These are phyloP conservation scores for Staurois parvus DNA, from an alignment of 2,797 vertebrate species.

Conservation along the genomic window DNA sequence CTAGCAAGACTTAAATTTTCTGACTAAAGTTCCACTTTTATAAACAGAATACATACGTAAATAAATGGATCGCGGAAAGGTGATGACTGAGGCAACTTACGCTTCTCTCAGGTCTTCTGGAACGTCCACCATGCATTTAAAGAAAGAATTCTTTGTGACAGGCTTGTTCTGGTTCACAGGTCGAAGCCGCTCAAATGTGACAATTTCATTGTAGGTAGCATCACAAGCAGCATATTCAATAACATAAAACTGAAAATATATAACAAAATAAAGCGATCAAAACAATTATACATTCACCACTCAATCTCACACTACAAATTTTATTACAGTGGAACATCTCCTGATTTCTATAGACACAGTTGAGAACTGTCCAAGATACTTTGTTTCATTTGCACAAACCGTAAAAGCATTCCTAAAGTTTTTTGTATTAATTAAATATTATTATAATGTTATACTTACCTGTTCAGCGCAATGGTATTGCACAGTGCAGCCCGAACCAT, in stretches of 20 bases:
- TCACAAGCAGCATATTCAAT: conserved; percentile 98
- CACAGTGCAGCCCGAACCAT: no score
- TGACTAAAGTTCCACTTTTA: no score
- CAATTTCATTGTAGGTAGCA: conserved; percentile 98
- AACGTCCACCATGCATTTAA: conserved; percentile 93
- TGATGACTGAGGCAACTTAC: conserved; percentile 79
- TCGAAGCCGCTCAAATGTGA: conserved; percentile 95
- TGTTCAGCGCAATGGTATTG: no score
- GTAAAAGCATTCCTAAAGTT: no score
- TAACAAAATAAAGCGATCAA: neutral
- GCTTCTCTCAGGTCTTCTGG: conserved; percentile 94
- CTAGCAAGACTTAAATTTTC: no score
- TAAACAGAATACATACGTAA: neutral
- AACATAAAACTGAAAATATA: conserved; percentile 88
- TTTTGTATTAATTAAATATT: no score
- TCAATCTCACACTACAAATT: no score
- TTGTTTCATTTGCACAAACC: no score
- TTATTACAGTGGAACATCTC: no score
- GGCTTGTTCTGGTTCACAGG: conserved; percentile 94
- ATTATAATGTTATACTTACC: no score
- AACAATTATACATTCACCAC: neutral
- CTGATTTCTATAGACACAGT: no score
- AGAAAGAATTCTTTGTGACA: conserved; percentile 91
- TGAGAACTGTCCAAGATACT: no score
- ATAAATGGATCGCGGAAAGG: neutral